These are phyloP conservation scores for Paramacrobiotus metropolitanus DNA, from an alignment of 1,140 invertebrate species.

Conservation along the genomic window DNA sequence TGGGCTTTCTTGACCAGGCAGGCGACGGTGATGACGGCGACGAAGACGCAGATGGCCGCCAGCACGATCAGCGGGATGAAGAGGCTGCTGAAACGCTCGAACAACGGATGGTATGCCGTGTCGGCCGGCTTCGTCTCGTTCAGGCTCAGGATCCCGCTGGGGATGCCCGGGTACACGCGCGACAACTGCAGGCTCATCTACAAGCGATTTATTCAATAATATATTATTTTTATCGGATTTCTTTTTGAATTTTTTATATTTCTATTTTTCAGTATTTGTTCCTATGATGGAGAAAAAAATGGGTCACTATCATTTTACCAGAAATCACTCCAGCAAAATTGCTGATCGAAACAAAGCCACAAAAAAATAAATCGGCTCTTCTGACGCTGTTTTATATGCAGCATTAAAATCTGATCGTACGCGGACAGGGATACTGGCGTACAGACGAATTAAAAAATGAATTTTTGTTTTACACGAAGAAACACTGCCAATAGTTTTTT, in stretches of 20 bases:
- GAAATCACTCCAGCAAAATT: too few relatives aligned
- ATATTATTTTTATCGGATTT: neutral
- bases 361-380: too few relatives aligned
- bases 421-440: too few relatives aligned
- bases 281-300: too few relatives aligned
- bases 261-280: neutral
- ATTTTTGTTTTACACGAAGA: too few relatives aligned
- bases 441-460: too few relatives aligned
- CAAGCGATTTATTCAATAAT: neutral
- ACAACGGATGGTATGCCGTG: neutral
- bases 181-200: neutral
- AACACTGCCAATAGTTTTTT: too few relatives aligned
- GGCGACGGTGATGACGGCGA: neutral
- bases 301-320: too few relatives aligned
- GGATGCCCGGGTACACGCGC: neutral
- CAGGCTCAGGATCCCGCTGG: neutral
- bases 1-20: neutral
- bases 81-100: neutral
- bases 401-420: too few relatives aligned
- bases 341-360: too few relatives aligned
- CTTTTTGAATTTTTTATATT: neutral
- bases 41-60: neutral
- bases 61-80: constrained; percentile 1
- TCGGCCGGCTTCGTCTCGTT: neutral
- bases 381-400: too few relatives aligned